A percentile compares a stretch with the other conserved stretches of the same genome.
phyloP scores from a whole-genome alignment of 2,888 invertebrate genomes.

The Platycheirus albimanus region DNA sequence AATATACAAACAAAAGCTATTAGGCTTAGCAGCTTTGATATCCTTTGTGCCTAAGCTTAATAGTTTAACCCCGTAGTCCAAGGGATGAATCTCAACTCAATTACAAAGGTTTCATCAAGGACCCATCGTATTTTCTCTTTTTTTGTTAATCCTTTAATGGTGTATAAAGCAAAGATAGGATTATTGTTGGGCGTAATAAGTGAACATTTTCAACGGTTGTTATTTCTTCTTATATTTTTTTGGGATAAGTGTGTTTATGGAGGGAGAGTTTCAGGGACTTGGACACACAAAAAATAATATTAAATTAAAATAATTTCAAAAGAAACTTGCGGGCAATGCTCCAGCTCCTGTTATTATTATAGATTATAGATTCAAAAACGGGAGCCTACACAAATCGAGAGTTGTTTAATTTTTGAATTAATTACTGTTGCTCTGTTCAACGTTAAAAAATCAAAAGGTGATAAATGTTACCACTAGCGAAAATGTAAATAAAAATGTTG shows the following conservation, averaged over 20 bases:
- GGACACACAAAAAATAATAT: too few relatives aligned
- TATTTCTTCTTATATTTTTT: background rate
- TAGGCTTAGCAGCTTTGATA: constrained; percentile 19
- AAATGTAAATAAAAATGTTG: too few relatives aligned
- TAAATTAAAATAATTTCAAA: too few relatives aligned
- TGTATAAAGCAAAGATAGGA: constrained; percentile 17
- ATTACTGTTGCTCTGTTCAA: too few relatives aligned
- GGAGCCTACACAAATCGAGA: too few relatives aligned
- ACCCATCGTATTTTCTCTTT: constrained; percentile 19
- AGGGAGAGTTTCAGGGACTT: too few relatives aligned
- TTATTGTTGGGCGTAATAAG: constrained; percentile 10
- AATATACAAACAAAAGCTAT: constrained; percentile 33
- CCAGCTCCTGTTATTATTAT: too few relatives aligned
- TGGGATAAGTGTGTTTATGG: constrained; percentile 1
- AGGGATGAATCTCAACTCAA: constrained; percentile 11
- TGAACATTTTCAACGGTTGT: constrained; percentile 2
- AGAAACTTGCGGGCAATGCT: too few relatives aligned
- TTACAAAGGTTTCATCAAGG: constrained; percentile 27
- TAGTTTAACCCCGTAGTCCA: constrained; percentile 13
- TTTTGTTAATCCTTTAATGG: constrained; percentile 42
- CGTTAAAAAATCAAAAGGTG: too few relatives aligned
- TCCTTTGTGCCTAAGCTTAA: constrained; percentile 18
- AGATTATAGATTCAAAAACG: too few relatives aligned
- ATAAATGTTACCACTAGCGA: too few relatives aligned
- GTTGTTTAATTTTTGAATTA: too few relatives aligned